phyloP scores from a whole-genome alignment of 2,113 vertebrate species.

The Megaptera novaeangliae region DNA sequence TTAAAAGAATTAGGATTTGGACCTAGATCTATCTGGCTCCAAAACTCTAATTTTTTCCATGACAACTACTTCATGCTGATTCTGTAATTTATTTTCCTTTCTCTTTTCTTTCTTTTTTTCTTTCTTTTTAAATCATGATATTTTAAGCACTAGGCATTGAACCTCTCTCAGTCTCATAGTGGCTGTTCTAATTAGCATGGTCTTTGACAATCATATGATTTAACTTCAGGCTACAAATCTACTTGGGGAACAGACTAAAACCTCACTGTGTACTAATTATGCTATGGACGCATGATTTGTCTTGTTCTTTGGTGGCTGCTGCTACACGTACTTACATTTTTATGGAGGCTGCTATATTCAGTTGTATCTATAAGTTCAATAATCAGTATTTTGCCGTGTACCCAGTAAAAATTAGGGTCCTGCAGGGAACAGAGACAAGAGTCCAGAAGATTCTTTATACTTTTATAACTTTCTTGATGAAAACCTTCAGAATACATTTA shows the following conservation, averaged over 20 bases:
- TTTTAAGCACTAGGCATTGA: neutral
- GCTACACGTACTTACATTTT: neutral
- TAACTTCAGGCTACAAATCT: neutral
- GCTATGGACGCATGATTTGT: neutral
- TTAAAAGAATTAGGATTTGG: neutral
- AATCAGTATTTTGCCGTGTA: neutral
- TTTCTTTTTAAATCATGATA: neutral
- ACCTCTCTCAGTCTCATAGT: neutral
- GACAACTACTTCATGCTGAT: neutral
- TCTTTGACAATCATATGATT: neutral
- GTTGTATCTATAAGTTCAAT: neutral
- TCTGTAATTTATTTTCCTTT: neutral
- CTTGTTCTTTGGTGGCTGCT: neutral
- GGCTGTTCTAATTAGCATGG: neutral
- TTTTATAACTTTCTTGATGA: neutral
- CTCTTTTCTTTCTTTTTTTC: neutral
- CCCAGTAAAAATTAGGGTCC: neutral
- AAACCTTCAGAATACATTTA: neutral
- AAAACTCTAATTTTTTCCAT: neutral
- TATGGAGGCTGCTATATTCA: neutral
- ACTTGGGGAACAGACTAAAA: neutral
- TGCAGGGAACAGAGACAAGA: neutral
- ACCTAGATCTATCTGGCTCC: neutral
- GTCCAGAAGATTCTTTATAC: neutral
- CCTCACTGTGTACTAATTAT: neutral